Percentiles rank a stretch among this genome's conserved stretches.
Evolutionary conservation across 2,113 vertebrate species (phyloP).

Genomic region (Oreochromis spilurus): DNA sequence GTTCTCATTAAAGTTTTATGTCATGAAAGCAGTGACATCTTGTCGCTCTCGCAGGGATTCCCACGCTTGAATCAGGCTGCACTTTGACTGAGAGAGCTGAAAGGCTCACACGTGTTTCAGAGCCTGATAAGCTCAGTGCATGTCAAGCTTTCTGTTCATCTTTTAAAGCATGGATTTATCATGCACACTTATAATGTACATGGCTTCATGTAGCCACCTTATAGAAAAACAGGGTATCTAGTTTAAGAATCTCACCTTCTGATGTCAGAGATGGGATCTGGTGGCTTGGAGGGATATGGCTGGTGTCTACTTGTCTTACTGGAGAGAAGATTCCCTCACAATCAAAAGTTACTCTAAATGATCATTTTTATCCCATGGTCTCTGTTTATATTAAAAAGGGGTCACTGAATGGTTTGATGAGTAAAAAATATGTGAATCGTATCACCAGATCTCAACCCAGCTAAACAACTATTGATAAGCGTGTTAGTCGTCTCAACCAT

Average conservation of each 20-base stretch:
- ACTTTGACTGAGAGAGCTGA: conserved; percentile 14
- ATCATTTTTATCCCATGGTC: background rate
- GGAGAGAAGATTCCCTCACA: background rate
- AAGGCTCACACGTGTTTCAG: background rate
- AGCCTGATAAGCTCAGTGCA: background rate
- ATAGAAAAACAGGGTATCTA: background rate
- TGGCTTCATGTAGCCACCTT: background rate
- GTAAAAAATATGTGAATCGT: background rate
- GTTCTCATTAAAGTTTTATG: conserved; percentile 80
- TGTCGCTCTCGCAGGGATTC: conserved; percentile 23
- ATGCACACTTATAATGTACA: background rate
- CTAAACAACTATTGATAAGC: background rate
- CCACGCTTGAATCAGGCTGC: conserved; percentile 2
- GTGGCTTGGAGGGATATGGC: background rate
- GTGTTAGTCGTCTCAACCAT: background rate
- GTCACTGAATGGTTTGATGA: background rate
- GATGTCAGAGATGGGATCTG: background rate
- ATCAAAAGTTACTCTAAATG: background rate
- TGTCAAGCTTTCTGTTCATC: background rate
- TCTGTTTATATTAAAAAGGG: fast-evolving
- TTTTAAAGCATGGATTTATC: background rate
- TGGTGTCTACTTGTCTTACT: background rate
- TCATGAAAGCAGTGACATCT: conserved; percentile 18
- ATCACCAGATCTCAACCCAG: background rate
- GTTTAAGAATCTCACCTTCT: background rate